Evolutionary conservation across 2,888 invertebrate species (phyloP).

Genomic region (Stenodema calcarata): DNA sequence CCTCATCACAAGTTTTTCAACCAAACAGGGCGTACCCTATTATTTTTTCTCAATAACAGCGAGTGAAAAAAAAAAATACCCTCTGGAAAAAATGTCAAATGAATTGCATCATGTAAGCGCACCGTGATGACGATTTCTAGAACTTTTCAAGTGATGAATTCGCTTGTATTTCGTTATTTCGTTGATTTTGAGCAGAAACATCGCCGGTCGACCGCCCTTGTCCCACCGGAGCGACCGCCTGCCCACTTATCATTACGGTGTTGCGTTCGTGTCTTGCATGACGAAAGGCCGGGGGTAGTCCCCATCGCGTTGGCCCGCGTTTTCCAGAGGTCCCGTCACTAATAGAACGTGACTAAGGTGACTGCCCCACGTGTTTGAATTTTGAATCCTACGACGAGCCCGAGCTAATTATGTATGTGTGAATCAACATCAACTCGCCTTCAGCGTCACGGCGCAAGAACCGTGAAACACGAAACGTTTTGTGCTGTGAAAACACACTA

Average conservation of each 20-base stretch:
- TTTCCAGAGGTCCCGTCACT: not conserved
- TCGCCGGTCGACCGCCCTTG: not conserved
- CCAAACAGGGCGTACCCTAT: no score
- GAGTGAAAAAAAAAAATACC: no score
- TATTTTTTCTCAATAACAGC: no score
- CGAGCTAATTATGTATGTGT: not conserved
- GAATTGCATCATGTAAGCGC: no score
- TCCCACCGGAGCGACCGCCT: not conserved
- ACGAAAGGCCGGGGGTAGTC: not conserved
- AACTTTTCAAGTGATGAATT: not conserved
- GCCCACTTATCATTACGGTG: not conserved
- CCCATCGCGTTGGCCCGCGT: not conserved
- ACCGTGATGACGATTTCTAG: no score
- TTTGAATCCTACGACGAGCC: not conserved
- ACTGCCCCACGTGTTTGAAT: not conserved
- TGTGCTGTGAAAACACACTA: no score
- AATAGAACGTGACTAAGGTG: slow-evolving; percentile 2
- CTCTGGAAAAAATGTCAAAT: no score
- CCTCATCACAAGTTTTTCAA: no score
- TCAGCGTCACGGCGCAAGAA: no score
- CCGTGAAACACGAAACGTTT: no score
- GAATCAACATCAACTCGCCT: not conserved
- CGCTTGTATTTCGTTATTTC: not conserved
- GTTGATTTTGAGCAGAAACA: not conserved
- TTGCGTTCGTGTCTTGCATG: not conserved